phyloP scores from a whole-genome alignment of 2,113 vertebrate genomes.

The Pao palembangensis region DNA sequence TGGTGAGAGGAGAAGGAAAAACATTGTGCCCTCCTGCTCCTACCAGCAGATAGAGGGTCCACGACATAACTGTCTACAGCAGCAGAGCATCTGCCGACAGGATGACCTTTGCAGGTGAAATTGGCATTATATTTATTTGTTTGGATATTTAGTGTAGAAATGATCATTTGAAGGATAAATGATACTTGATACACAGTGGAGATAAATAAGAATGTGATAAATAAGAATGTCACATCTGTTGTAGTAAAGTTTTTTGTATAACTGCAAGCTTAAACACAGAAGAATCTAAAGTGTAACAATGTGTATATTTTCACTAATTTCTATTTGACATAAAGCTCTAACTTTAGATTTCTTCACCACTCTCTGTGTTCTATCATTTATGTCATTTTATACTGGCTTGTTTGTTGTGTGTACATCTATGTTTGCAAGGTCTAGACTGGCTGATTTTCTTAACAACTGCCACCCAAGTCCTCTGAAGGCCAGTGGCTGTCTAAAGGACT shows the following conservation, averaged over 20 bases:
- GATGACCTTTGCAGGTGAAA: slow-evolving; percentile 90
- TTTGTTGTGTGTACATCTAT: slow-evolving; percentile 38
- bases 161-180: background rate
- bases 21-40: slow-evolving; percentile 92
- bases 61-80: slow-evolving; percentile 85
- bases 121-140: too few species aligned
- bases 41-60: slow-evolving; percentile 75
- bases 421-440: slow-evolving; percentile 83
- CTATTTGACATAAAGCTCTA: too few species aligned
- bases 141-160: background rate
- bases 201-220: too few species aligned
- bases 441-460: slow-evolving; percentile 89
- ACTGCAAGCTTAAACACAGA: background rate
- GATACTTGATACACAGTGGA: too few species aligned
- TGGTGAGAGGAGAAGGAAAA: slow-evolving; percentile 87
- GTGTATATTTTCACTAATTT: background rate
- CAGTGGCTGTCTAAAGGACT: slow-evolving; percentile 80
- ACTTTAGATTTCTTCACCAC: slow-evolving; percentile 2
- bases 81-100: slow-evolving; percentile 79
- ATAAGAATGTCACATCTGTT: too few species aligned
- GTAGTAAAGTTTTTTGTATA: background rate
- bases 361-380: slow-evolving; percentile 21
- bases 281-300: background rate
- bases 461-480: slow-evolving; percentile 66
- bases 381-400: slow-evolving; percentile 13